phyloP scores from a whole-genome alignment of 2,797 vertebrate genomes.

The Aplochiton taeniatus region DNA sequence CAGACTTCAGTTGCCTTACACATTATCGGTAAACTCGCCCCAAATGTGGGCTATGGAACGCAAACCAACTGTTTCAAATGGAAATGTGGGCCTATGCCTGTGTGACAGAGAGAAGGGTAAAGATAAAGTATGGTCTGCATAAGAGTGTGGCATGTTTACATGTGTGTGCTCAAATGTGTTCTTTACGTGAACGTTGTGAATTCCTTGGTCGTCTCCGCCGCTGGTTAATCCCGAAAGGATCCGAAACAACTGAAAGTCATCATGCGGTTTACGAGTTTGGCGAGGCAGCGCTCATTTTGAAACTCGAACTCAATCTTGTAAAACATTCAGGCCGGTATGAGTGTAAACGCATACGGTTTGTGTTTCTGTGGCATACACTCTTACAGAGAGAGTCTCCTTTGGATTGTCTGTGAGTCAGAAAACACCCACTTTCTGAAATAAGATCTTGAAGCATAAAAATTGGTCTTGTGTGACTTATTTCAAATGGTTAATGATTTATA shows the following conservation, averaged over 20 bases:
- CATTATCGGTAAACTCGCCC: slow-evolving; percentile 67
- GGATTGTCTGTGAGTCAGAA: no score
- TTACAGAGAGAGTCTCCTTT: no score
- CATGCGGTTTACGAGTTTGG: slow-evolving; percentile 70
- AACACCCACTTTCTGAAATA: no score
- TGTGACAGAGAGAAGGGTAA: background rate
- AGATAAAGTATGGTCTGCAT: background rate
- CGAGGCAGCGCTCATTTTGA: slow-evolving; percentile 65
- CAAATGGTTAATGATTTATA: no score
- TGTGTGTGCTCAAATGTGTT: slow-evolving; percentile 25
- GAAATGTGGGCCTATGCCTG: background rate
- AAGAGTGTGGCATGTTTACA: slow-evolving; percentile 21
- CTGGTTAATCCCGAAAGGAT: slow-evolving; percentile 63
- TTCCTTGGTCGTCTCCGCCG: slow-evolving; percentile 56
- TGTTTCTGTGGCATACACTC: no score
- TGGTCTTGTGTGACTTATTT: no score
- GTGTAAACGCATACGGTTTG: no score
- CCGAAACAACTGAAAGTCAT: slow-evolving; percentile 73
- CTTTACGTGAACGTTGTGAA: slow-evolving; percentile 70
- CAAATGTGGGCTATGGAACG: slow-evolving; percentile 61
- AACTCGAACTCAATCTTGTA: slow-evolving; percentile 69
- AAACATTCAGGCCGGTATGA: slow-evolving; percentile 31
- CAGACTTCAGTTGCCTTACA: slow-evolving; percentile 15
- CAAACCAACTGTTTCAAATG: slow-evolving; percentile 33
- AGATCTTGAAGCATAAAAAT: no score